phyloP scores from a whole-genome alignment of 2,797 vertebrate genomes.

The Periophthalmus magnuspinnatus region DNA sequence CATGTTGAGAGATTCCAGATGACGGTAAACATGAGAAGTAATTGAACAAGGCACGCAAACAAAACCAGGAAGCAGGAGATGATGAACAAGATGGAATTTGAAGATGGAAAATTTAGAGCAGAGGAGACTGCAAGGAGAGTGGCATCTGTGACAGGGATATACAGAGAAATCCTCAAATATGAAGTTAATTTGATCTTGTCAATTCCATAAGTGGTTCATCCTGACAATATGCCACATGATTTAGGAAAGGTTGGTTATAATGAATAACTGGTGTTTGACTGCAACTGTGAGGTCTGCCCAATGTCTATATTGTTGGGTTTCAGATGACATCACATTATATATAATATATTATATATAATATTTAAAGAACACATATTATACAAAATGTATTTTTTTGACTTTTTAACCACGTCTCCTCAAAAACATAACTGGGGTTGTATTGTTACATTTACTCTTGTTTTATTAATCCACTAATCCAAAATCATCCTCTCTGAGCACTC shows the following conservation, averaged over 20 bases:
- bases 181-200: conserved; percentile 11
- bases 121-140: conserved; percentile 5
- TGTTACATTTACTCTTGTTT: too few species aligned
- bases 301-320: neutral
- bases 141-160: neutral
- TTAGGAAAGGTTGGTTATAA: neutral
- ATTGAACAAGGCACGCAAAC: conserved; percentile 21
- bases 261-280: neutral
- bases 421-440: too few species aligned
- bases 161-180: conserved; percentile 4
- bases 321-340: too few species aligned
- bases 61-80: conserved; percentile 16
- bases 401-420: too few species aligned
- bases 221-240: neutral
- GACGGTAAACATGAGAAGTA: conserved; percentile 32
- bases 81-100: conserved; percentile 20
- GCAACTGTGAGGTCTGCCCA: neutral
- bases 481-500: too few species aligned
- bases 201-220: neutral
- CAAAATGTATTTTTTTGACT: too few species aligned
- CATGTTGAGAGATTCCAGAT: conserved; percentile 15
- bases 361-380: too few species aligned
- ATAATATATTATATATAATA: too few species aligned
- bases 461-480: too few species aligned
- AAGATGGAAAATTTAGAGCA: conserved; percentile 5